These are phyloP conservation scores for Pipa parva DNA, from an alignment of 2,113 vertebrate species.

Conservation along the genomic window DNA sequence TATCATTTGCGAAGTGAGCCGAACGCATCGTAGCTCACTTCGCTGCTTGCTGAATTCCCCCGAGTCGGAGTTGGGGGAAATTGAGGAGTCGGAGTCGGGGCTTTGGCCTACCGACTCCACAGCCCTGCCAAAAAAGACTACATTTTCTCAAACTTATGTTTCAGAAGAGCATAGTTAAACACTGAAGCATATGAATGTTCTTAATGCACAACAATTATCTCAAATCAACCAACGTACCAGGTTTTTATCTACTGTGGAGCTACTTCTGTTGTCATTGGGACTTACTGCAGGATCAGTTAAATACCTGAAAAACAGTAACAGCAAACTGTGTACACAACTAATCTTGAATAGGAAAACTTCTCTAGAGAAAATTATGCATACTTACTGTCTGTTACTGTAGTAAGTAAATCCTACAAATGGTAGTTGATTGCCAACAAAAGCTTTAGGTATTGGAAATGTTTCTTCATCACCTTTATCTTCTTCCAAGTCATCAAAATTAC, in stretches of 20 bases:
- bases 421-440: conserved; percentile 96
- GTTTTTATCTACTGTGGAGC: conserved; percentile 84
- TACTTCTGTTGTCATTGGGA: conserved; percentile 80
- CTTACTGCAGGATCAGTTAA: conserved; percentile 66
- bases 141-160: no score
- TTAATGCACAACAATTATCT: background rate
- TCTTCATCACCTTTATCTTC: conserved; percentile 96
- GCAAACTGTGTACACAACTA: background rate
- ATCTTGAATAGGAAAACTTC: no score
- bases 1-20: no score
- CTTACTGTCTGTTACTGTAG: conserved; percentile 90
- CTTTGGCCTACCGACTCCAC: no score
- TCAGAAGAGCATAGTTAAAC: no score
- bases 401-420: conserved; percentile 98
- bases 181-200: no score
- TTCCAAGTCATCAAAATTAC: conserved; percentile 97
- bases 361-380: conserved; percentile 33
- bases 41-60: no score
- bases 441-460: conserved; percentile 96
- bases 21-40: no score
- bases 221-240: conserved; percentile 67
- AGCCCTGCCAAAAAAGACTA: no score
- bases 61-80: no score
- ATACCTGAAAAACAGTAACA: conserved; percentile 60
- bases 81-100: no score